Conservation (phyloP, 2,113 vertebrate species). For the Oostethus manadensis region DNA sequence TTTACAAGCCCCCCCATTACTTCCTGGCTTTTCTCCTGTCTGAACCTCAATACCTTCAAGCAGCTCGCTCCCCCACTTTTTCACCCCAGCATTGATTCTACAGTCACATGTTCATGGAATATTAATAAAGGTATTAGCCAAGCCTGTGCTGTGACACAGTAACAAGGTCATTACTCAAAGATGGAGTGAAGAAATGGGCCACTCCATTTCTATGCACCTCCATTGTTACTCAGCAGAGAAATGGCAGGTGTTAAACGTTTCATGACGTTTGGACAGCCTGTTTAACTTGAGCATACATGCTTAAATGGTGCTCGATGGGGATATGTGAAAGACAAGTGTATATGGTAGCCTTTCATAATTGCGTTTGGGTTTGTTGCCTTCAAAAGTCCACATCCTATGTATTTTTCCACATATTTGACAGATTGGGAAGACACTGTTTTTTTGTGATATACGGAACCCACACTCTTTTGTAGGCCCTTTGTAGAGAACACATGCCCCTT, state of each 20-base stretch:
- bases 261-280: not conserved
- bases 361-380: too few species aligned
- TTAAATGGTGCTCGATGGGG: not conserved
- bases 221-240: constrained; percentile 1
- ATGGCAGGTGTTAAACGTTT: constrained; percentile 7
- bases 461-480: constrained; percentile 26
- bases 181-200: constrained; percentile 9
- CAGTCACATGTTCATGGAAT: constrained; percentile 29
- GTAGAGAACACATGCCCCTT: constrained; percentile 59
- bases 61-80: constrained; percentile 1
- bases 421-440: not conserved
- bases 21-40: constrained; percentile 27
- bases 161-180: constrained; percentile 45
- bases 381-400: too few species aligned
- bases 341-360: not conserved
- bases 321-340: constrained; percentile 1
- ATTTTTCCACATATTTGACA: too few species aligned
- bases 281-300: not conserved
- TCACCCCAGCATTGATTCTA: constrained; percentile 33
- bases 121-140: constrained; percentile 33
- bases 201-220: constrained; percentile 6
- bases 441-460: not conserved
- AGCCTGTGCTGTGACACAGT: constrained; percentile 5
- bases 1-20: constrained; percentile 63
- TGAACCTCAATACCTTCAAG: constrained; percentile 37